phyloP scores from a whole-genome alignment of 2,113 vertebrate genomes.

The Caretta caretta region DNA sequence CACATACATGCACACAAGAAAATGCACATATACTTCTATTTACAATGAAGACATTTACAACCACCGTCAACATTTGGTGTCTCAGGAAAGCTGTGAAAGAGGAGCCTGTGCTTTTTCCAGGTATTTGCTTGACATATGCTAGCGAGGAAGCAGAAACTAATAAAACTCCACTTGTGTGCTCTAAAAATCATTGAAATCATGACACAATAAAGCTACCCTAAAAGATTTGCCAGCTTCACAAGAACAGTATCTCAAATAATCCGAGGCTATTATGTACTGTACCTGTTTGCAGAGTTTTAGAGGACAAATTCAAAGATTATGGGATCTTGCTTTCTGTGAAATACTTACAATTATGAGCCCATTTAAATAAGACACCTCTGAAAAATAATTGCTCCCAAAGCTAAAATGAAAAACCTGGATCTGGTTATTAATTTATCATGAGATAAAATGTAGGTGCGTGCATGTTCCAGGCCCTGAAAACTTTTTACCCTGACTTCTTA shows the following conservation, averaged over 20 bases:
- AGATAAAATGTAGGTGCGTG: background rate
- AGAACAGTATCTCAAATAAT: background rate
- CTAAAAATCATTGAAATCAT: conserved; percentile 47
- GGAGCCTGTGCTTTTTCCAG: background rate
- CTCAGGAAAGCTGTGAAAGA: conserved; percentile 21
- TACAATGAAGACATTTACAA: conserved; percentile 9
- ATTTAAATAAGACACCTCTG: conserved; percentile 1
- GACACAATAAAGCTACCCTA: conserved; percentile 27
- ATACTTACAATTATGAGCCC: conserved; percentile 8
- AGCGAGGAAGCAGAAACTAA: conserved; percentile 47
- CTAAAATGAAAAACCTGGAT: background rate
- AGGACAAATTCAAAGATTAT: conserved; percentile 57
- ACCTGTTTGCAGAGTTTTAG: conserved; percentile 1
- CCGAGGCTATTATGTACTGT: background rate
- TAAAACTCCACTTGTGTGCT: conserved; percentile 34
- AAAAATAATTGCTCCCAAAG: background rate
- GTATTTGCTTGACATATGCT: conserved; percentile 6
- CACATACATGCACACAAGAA: fast-evolving
- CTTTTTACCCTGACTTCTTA: conserved; percentile 22
- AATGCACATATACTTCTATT: background rate
- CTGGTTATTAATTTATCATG: background rate
- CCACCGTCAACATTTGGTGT: conserved; percentile 1
- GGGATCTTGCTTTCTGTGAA: conserved; percentile 37
- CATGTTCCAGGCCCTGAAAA: background rate
- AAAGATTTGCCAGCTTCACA: background rate